A percentile compares a stretch with the other conserved stretches of the same genome.
Evolutionary conservation across 2,797 vertebrate genomes (phyloP).

Genomic region (Argya squamiceps): DNA sequence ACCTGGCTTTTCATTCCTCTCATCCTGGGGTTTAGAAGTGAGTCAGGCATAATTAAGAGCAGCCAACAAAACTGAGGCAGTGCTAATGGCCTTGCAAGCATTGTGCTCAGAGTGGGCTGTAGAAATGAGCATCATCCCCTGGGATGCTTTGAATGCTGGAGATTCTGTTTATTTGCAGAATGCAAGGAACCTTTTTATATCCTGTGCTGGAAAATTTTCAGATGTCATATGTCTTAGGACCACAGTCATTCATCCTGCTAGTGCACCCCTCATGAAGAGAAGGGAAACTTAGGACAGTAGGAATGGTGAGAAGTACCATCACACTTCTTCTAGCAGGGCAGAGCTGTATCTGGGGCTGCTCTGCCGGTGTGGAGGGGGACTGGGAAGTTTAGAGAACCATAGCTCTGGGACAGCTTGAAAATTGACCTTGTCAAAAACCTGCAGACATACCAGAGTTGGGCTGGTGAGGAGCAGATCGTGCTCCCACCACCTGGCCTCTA

Average conservation of each 20-base stretch:
- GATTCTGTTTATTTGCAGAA: not conserved
- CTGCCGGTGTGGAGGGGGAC: not conserved
- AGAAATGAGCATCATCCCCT: not conserved
- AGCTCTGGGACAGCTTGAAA: not conserved
- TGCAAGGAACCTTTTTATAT: not conserved
- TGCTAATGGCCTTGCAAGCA: not conserved
- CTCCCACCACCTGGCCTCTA: not conserved
- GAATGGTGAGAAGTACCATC: not conserved
- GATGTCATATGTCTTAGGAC: not conserved
- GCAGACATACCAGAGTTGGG: not conserved
- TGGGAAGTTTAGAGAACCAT: accelerated
- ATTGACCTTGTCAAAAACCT: not conserved
- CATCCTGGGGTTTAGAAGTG: not conserved
- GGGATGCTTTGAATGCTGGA: not conserved
- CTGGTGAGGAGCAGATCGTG: not conserved
- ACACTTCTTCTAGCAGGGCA: not conserved
- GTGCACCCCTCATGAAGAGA: not conserved
- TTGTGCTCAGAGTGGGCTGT: not conserved
- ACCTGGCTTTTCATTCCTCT: not conserved
- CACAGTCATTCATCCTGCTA: not conserved
- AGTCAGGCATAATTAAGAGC: constrained; percentile 13
- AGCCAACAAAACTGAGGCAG: not conserved
- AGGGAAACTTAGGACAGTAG: not conserved
- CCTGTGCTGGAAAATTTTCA: not conserved
- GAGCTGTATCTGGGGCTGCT: not conserved